Conservation (phyloP, 2,888 invertebrate genomes). For the Petrolisthes cinctipes region DNA sequence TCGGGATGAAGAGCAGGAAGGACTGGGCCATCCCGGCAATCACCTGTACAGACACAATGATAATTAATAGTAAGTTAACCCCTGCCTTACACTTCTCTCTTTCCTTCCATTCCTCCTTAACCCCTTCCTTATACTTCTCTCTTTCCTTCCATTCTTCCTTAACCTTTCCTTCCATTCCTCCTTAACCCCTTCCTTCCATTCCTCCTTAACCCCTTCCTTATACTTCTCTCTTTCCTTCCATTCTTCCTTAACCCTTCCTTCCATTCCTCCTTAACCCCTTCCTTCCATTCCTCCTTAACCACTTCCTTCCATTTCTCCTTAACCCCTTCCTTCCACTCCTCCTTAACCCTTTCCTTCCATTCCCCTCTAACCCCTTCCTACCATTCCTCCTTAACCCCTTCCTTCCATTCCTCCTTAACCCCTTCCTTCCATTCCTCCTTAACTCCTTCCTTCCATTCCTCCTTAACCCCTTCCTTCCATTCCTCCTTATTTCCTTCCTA, state of each 20-base stretch:
- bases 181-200: not conserved
- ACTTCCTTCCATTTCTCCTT: not conserved
- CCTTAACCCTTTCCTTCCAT: too few relatives aligned
- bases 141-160: not conserved
- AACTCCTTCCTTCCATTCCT: too few relatives aligned
- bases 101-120: not conserved
- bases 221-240: conserved; percentile 2
- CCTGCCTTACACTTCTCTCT: not conserved
- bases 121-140: not conserved
- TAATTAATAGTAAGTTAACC: not conserved
- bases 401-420: too few relatives aligned
- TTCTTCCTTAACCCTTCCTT: not conserved
- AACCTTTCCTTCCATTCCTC: not conserved
- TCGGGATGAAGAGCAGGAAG: conserved; percentile 65
- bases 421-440: too few relatives aligned
- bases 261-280: not conserved
- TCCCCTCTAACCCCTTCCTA: too few relatives aligned
- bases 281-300: not conserved
- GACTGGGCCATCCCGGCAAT: conserved; percentile 59
- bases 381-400: too few relatives aligned
- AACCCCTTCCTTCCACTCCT: not conserved
- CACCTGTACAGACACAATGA: conserved; percentile 22
- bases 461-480: too few relatives aligned
- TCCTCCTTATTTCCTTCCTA: too few relatives aligned
- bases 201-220: not conserved